Evolutionary conservation across 1,140 invertebrate genomes (phyloP).

Genomic region (Sipha flava): DNA sequence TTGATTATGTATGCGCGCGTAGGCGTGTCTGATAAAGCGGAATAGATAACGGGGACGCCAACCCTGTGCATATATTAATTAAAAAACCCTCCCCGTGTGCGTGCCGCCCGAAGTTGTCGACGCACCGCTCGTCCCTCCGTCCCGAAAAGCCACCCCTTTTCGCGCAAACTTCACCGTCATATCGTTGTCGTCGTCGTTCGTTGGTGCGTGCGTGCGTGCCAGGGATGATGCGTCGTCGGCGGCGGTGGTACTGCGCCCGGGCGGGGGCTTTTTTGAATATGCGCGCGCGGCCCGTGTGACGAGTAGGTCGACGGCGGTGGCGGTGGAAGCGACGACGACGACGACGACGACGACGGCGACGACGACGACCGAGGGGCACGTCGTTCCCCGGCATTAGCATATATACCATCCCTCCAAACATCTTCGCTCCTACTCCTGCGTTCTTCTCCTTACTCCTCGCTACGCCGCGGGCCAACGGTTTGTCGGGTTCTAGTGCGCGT

Average conservation of each 20-base stretch:
- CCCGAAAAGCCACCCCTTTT: too few species aligned
- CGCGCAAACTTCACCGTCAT: too few species aligned
- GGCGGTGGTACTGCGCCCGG: background rate
- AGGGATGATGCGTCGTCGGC: background rate
- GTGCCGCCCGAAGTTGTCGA: background rate
- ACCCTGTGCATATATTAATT: conserved; percentile 28
- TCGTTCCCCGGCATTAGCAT: conserved; percentile 15
- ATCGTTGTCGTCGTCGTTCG: background rate
- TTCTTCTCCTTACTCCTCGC: too few species aligned
- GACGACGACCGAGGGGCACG: background rate
- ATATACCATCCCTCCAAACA: background rate
- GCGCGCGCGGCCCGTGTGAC: too few species aligned
- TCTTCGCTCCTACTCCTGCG: background rate
- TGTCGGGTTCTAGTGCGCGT: conserved; percentile 10
- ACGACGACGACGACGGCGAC: background rate
- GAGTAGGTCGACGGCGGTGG: too few species aligned
- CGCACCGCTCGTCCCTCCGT: background rate
- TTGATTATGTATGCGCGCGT: conserved; percentile 5
- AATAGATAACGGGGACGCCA: conserved; percentile 18
- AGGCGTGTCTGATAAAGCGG: conserved; percentile 6
- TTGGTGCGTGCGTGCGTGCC: background rate
- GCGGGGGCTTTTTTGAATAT: conserved; percentile 30
- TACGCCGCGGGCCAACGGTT: background rate
- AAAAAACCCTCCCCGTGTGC: background rate
- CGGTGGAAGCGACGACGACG: background rate